Conservation (phyloP, 2,797 vertebrate genomes). For the Thaleichthys pacificus region DNA sequence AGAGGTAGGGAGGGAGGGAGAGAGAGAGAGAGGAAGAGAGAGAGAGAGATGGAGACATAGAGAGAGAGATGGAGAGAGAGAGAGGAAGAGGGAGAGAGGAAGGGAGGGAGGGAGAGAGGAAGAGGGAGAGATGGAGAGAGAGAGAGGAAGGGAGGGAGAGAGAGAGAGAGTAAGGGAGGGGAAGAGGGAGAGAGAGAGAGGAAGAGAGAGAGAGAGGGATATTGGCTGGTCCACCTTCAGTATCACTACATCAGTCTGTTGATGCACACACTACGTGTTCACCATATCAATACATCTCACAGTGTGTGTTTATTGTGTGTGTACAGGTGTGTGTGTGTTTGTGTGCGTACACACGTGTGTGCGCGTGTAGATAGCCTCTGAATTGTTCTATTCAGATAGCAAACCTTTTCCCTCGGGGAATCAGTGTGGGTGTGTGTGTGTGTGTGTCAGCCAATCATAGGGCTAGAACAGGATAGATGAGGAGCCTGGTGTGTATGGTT, state of each 20-base stretch:
- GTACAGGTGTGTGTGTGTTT: neutral
- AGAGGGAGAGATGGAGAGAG: neutral
- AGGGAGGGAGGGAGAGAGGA: neutral
- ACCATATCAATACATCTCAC: neutral
- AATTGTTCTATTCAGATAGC: too few species aligned
- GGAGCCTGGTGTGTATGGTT: too few species aligned
- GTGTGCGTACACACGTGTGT: constrained; percentile 44
- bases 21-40: neutral
- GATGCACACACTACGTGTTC: neutral
- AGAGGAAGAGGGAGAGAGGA: neutral
- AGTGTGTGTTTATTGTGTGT: constrained; percentile 31
- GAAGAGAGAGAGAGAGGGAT: neutral
- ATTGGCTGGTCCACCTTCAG: neutral
- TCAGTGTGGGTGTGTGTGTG: too few species aligned
- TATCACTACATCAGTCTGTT: neutral
- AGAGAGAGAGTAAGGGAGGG: neutral
- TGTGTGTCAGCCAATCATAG: too few species aligned
- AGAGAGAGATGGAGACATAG: constrained; percentile 18
- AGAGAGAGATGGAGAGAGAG: constrained; percentile 22
- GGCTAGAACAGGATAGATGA: too few species aligned
- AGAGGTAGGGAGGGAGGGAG: neutral
- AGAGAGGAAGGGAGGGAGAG: neutral
- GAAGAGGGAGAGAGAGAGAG: neutral
- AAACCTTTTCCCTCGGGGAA: too few species aligned
- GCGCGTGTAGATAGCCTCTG: constrained; percentile 49